Evolutionary conservation across 2,113 vertebrate genomes (phyloP).

Genomic region (Cathartes aura): DNA sequence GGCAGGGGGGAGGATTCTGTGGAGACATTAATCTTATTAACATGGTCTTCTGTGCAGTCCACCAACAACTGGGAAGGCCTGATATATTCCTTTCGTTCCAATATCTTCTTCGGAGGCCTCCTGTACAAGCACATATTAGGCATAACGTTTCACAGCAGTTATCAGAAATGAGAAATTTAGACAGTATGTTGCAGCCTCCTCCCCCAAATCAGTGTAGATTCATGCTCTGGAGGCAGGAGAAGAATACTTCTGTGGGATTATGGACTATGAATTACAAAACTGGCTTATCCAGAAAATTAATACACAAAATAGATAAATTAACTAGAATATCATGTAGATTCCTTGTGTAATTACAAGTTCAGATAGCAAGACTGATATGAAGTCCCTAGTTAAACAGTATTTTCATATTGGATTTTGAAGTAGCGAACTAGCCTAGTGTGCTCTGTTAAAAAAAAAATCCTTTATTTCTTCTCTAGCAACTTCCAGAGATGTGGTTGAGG

Average conservation of each 20-base stretch:
- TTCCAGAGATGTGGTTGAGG: background rate
- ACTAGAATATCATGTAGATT: background rate
- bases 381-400: background rate
- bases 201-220: background rate
- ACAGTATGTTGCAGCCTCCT: background rate
- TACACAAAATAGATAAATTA: background rate
- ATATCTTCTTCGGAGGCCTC: background rate
- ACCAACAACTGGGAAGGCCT: background rate
- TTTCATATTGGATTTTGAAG: background rate
- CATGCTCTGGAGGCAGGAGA: background rate
- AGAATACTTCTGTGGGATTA: background rate
- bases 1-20: background rate
- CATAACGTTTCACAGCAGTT: background rate
- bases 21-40: background rate
- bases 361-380: background rate
- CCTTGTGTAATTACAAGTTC: background rate
- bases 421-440: background rate
- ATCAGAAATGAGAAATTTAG: background rate
- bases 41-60: background rate
- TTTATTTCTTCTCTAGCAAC: accelerated
- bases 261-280: background rate
- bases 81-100: background rate
- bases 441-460: background rate
- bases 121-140: background rate
- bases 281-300: background rate